A percentile compares a stretch with the other conserved stretches of the same genome.
Conservation (phyloP, 1,140 invertebrate genomes). For the Leptinotarsa defecta region DNA sequence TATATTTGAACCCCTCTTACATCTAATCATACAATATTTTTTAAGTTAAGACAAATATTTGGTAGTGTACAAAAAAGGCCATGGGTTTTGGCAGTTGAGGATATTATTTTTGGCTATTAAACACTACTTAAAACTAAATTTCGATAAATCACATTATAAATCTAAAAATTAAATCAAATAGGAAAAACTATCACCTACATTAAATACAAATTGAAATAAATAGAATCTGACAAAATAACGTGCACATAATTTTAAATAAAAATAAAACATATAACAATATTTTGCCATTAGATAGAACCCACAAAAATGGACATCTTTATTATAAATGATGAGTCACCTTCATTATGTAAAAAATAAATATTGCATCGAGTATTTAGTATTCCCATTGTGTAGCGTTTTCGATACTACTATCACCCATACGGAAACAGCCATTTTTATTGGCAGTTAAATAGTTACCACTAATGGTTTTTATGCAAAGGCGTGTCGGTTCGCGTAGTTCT, state of each 20-base stretch:
- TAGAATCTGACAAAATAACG: constrained; percentile 24
- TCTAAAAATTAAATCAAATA: constrained; percentile 10
- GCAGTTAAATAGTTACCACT: constrained; percentile 84
- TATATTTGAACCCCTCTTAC: neutral
- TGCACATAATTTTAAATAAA: constrained; percentile 28
- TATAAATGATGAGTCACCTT: neutral
- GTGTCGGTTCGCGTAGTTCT: constrained; percentile 88
- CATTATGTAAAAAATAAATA: constrained; percentile 17
- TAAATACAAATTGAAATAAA: constrained; percentile 26
- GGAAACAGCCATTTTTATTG: constrained; percentile 92
- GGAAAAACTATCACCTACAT: constrained; percentile 26
- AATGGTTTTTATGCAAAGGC: constrained; percentile 84
- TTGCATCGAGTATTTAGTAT: constrained; percentile 66
- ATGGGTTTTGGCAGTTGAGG: constrained; percentile 26
- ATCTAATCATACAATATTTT: neutral
- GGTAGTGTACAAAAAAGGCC: constrained; percentile 23
- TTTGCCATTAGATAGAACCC: neutral
- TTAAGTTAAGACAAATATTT: constrained; percentile 1
- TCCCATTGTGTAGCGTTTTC: constrained; percentile 90
- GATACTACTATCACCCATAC: constrained; percentile 78
- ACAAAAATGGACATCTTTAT: constrained; percentile 16
- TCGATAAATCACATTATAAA: constrained; percentile 19
- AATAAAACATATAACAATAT: constrained; percentile 23
- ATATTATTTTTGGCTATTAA: neutral
- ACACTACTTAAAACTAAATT: constrained; percentile 19